These are phyloP conservation scores for Pogoniulus pusillus DNA, from an alignment of 2,797 vertebrate genomes.

Conservation along the genomic window DNA sequence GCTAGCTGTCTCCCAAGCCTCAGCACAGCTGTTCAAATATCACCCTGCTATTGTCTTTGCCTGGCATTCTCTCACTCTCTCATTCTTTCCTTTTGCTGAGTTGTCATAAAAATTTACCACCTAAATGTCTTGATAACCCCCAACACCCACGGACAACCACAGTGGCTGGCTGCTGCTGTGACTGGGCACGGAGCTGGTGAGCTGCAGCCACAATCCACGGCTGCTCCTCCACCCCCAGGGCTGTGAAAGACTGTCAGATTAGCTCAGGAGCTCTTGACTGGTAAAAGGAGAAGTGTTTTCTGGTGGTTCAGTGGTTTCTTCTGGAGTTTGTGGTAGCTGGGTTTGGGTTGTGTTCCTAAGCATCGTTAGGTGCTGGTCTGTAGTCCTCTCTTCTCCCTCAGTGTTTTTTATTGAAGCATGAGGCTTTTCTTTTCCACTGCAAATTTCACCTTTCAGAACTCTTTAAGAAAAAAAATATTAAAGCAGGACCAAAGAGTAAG, in stretches of 20 bases:
- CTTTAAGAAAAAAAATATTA: neutral
- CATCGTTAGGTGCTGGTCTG: rapidly evolving
- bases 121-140: neutral
- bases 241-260: neutral
- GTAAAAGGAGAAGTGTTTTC: neutral
- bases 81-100: neutral
- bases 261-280: neutral
- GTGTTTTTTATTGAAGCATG: neutral
- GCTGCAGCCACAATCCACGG: rapidly evolving
- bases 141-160: rapidly evolving
- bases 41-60: neutral
- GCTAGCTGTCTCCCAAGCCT: neutral
- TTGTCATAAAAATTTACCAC: neutral
- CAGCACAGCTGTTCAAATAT: neutral
- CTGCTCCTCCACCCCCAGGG: neutral
- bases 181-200: neutral
- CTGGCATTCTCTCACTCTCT: neutral
- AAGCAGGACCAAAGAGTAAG: neutral
- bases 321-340: neutral
- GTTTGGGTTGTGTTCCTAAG: neutral
- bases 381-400: neutral
- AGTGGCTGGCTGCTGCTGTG: rapidly evolving
- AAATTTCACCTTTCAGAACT: neutral
- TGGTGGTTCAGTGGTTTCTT: neutral
- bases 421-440: neutral